These are phyloP conservation scores for Urechis unicinctus DNA, from an alignment of 2,888 invertebrate genomes.

Conservation along the genomic window DNA sequence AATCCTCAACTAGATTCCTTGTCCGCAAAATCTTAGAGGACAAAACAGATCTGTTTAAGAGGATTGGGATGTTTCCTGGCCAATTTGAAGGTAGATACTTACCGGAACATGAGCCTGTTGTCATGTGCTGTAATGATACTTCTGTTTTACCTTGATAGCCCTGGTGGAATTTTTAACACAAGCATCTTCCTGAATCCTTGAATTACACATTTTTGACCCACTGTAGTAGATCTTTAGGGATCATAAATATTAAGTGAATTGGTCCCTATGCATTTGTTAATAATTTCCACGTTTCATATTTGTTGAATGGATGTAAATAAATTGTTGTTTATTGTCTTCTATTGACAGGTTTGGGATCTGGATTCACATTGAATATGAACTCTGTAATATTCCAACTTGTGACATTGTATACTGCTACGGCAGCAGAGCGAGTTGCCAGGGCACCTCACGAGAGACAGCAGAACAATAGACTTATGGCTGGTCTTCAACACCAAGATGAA, in stretches of 20 bases:
- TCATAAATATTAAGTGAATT: neutral
- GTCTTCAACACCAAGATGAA: neutral
- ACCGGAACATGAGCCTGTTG: neutral
- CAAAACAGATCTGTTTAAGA: slow-evolving; percentile 8
- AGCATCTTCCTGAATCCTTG: no score
- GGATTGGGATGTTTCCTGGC: slow-evolving; percentile 19
- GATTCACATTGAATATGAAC: slow-evolving; percentile 17
- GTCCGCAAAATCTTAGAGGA: slow-evolving; percentile 16
- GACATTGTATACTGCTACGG: slow-evolving; percentile 19
- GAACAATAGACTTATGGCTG: slow-evolving; percentile 22
- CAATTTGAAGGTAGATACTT: slow-evolving; percentile 17
- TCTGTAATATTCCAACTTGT: slow-evolving; percentile 13
- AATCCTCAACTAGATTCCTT: slow-evolving; percentile 15
- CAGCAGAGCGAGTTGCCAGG: slow-evolving; percentile 12
- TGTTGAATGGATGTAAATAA: neutral
- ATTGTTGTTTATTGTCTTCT: neutral
- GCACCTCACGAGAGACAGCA: slow-evolving; percentile 7
- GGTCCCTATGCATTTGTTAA: neutral
- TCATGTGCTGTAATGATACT: no score
- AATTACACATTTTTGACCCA: no score
- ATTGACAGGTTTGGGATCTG: slow-evolving; percentile 17
- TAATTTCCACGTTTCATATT: neutral
- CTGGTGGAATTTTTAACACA: no score
- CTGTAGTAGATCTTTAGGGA: no score
- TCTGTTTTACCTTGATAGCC: no score